Evolutionary conservation across 2,113 vertebrate species (phyloP).

Genomic region (Bettongia penicillata): DNA sequence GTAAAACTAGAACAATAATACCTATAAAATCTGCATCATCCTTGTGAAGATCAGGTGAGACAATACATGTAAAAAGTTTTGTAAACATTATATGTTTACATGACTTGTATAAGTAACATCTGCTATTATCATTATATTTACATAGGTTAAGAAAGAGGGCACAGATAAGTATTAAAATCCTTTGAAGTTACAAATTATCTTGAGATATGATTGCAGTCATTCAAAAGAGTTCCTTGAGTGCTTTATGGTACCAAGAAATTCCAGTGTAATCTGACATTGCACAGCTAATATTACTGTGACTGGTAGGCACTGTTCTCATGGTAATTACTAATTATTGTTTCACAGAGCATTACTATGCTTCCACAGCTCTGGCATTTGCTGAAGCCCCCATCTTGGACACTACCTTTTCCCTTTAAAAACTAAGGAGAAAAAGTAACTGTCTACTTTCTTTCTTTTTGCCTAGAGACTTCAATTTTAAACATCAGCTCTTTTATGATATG

Average conservation of each 20-base stretch:
- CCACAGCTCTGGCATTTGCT: background rate
- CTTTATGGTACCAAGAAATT: background rate
- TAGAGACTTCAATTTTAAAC: background rate
- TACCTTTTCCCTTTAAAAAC: background rate
- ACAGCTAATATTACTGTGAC: background rate
- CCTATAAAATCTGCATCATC: background rate
- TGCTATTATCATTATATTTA: background rate
- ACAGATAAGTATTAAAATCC: background rate
- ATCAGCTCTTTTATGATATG: background rate
- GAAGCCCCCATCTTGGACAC: background rate
- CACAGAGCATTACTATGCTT: background rate
- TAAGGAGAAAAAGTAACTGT: background rate
- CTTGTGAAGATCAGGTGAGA: background rate
- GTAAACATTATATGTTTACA: background rate
- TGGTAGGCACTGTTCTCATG: background rate
- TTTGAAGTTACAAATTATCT: background rate
- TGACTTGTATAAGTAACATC: background rate
- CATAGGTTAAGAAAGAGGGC: background rate
- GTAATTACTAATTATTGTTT: background rate
- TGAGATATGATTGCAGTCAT: background rate
- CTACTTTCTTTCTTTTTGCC: background rate
- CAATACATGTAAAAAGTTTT: conserved; percentile 1
- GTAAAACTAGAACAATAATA: conserved; percentile 40
- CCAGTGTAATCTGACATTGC: background rate
- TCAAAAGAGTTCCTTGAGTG: background rate